Conservation (phyloP, 1,140 invertebrate genomes). For the Cyclargus thomasi region DNA sequence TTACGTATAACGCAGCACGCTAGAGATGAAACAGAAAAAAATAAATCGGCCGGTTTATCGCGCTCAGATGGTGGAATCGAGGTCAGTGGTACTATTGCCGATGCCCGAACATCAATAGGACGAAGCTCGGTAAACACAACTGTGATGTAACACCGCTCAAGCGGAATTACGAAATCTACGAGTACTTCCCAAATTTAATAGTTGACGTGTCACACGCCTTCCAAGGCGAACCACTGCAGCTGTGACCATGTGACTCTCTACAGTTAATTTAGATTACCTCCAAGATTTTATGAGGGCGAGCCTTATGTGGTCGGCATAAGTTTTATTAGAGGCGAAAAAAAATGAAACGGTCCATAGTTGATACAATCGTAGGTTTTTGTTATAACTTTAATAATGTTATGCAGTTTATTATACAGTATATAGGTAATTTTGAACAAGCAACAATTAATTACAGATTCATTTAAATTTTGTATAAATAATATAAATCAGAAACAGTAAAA, state of each 20-base stretch:
- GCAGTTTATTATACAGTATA: no score
- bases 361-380: background rate
- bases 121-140: constrained; percentile 55
- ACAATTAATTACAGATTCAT: no score
- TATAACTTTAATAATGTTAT: constrained; percentile 27
- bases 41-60: constrained; percentile 31
- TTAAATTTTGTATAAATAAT: no score
- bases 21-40: constrained; percentile 40
- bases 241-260: background rate
- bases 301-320: no score
- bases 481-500: no score
- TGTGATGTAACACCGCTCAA: constrained; percentile 51
- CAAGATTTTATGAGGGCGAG: no score
- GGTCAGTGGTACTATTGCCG: constrained; percentile 52
- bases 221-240: constrained; percentile 45
- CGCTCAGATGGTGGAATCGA: constrained; percentile 51
- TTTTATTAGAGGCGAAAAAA: no score
- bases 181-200: constrained; percentile 29
- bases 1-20: background rate
- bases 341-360: background rate
- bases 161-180: constrained; percentile 48
- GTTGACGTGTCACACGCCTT: constrained; percentile 29
- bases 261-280: no score
- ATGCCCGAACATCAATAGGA: constrained; percentile 43
- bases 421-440: no score